These are phyloP conservation scores for Drosophila ambigua DNA, from an alignment of 1,140 invertebrate species.

Conservation along the genomic window DNA sequence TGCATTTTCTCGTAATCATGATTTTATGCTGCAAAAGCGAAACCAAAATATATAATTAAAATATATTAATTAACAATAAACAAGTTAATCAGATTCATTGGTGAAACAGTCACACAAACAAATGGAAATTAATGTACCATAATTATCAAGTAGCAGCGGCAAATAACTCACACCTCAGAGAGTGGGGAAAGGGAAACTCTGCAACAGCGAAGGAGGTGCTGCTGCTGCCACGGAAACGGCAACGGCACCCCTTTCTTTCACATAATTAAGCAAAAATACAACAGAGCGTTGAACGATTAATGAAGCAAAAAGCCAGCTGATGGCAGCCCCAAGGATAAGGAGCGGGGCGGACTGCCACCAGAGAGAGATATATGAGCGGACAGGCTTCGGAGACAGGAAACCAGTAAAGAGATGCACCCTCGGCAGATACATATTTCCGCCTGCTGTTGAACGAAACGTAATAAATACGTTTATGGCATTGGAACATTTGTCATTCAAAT, in stretches of 20 bases:
- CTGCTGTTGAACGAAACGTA: conserved; percentile 27
- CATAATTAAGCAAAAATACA: conserved; percentile 54
- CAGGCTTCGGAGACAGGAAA: background rate
- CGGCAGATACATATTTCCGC: background rate
- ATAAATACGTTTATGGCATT: conserved; percentile 62
- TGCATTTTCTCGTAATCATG: conserved; percentile 79
- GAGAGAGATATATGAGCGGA: conserved; percentile 7
- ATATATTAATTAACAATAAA: background rate
- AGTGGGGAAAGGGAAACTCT: too few species aligned
- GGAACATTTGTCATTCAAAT: conserved; percentile 72
- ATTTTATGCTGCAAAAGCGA: conserved; percentile 56
- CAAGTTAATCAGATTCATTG: too few species aligned
- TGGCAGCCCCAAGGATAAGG: conserved; percentile 14
- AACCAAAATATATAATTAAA: background rate
- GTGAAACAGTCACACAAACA: too few species aligned
- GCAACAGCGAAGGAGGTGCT: too few species aligned
- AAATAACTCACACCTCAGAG: too few species aligned
- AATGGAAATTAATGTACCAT: too few species aligned
- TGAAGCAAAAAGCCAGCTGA: conserved; percentile 37
- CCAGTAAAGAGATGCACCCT: background rate
- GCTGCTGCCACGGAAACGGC: background rate
- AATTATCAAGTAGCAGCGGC: too few species aligned
- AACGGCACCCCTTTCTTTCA: conserved; percentile 21
- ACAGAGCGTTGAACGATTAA: conserved; percentile 34
- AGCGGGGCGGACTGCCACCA: too few species aligned